A percentile compares a stretch with the other conserved stretches of the same genome.
These are phyloP conservation scores for Rhysida immarginata DNA, from an alignment of 1,140 invertebrate genomes.

Conservation along the genomic window DNA sequence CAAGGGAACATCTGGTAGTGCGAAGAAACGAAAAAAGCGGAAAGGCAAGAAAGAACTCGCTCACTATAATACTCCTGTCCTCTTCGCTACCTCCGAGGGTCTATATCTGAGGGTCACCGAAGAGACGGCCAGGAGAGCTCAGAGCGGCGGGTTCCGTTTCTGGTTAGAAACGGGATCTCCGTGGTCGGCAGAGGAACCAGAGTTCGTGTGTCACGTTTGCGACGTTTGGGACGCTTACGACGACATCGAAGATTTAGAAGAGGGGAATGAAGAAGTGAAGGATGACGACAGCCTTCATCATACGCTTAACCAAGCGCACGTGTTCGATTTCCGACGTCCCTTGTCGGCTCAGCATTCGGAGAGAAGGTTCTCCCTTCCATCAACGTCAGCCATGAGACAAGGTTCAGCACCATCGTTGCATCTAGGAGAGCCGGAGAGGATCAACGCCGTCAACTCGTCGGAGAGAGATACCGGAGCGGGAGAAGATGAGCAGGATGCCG, in stretches of 20 bases:
- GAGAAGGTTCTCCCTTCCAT: neutral
- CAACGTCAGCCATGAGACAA: neutral
- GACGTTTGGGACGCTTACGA: conserved; percentile 5
- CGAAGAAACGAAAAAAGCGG: neutral
- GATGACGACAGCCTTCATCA: neutral
- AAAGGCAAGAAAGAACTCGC: neutral
- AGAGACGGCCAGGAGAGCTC: neutral
- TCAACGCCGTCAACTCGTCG: neutral
- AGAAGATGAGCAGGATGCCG: neutral
- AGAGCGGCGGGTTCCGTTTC: neutral
- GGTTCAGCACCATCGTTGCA: neutral
- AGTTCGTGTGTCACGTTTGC: conserved; percentile 1
- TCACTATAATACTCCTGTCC: neutral
- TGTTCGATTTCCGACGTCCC: neutral
- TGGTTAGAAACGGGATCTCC: neutral
- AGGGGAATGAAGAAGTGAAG: neutral
- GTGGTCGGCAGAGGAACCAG: neutral
- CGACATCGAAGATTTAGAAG: conserved; percentile 4
- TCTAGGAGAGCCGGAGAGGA: neutral
- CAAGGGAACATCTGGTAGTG: neutral
- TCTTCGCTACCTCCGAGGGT: conserved; percentile 3
- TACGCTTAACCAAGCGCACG: neutral
- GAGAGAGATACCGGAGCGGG: neutral
- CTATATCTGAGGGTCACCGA: conserved; percentile 1
- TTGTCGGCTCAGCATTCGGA: neutral